phyloP scores from a whole-genome alignment of 2,113 vertebrate species.

The Eretmochelys imbricata region DNA sequence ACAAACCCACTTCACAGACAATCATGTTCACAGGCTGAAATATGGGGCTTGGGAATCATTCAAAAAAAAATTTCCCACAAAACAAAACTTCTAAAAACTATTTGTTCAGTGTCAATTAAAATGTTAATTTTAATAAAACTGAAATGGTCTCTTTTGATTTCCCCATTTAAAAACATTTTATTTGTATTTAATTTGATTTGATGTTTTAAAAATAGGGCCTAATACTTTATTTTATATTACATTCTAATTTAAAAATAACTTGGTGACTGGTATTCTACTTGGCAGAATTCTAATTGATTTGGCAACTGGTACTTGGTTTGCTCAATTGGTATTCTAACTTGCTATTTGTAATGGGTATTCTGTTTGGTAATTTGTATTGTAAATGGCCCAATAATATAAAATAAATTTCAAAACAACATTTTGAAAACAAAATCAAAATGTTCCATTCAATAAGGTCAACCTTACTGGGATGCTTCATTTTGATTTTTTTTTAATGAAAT shows the following conservation, averaged over 20 bases:
- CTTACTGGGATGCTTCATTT: not conserved
- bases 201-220: not conserved
- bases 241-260: not conserved
- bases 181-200: not conserved
- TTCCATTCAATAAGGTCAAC: not conserved
- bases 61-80: not conserved
- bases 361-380: not conserved
- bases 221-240: not conserved
- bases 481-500: not conserved
- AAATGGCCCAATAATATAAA: not conserved
- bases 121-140: not conserved
- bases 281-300: not conserved
- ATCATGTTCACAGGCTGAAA: too few species aligned
- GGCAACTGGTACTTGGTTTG: not conserved
- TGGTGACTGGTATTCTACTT: not conserved
- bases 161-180: not conserved
- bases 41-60: too few species aligned
- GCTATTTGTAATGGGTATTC: not conserved
- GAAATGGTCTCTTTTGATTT: not conserved
- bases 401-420: not conserved
- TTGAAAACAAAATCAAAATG: slow-evolving; percentile 1
- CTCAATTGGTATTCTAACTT: not conserved
- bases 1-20: too few species aligned
- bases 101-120: not conserved
- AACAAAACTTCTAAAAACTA: not conserved